Percentiles rank a stretch among this genome's conserved stretches.
Evolutionary conservation across 2,113 vertebrate species (phyloP).

Genomic region (Austrofundulus limnaeus): DNA sequence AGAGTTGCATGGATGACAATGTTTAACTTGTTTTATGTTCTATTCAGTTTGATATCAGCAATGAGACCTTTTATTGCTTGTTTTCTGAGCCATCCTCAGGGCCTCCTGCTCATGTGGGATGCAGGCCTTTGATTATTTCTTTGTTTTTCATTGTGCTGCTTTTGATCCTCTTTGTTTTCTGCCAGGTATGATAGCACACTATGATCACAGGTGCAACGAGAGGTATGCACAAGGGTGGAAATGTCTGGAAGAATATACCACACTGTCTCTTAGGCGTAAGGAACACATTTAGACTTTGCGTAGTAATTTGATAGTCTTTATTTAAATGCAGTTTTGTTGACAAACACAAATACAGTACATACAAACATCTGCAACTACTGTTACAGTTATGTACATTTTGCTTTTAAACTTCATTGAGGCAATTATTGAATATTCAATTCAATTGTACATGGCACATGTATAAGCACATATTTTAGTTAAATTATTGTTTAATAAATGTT

Average conservation of each 20-base stretch:
- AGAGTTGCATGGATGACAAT: constrained; percentile 51
- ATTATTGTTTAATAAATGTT: constrained; percentile 58
- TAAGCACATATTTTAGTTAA: constrained; percentile 44
- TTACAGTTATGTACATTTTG: constrained; percentile 19
- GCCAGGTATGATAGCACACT: constrained; percentile 83
- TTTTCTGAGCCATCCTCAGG: constrained; percentile 39
- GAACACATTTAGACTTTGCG: constrained; percentile 62
- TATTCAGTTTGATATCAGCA: constrained; percentile 55
- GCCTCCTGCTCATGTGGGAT: constrained; percentile 29
- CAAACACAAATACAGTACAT: not conserved
- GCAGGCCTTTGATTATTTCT: constrained; percentile 54
- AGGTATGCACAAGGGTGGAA: constrained; percentile 80
- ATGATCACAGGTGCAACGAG: constrained; percentile 81
- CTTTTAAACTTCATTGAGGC: constrained; percentile 8
- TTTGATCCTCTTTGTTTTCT: constrained; percentile 45
- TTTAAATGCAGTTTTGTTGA: too few species aligned
- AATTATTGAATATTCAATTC: constrained; percentile 37
- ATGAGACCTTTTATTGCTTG: constrained; percentile 23
- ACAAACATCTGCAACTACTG: too few species aligned
- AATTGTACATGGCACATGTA: constrained; percentile 49
- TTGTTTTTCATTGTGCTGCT: constrained; percentile 52
- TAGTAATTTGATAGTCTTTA: not conserved
- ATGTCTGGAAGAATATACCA: constrained; percentile 74
- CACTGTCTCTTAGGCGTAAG: constrained; percentile 71
- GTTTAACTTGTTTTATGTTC: constrained; percentile 42